Evolutionary conservation across 2,113 vertebrate genomes (phyloP).

Genomic region (Circaetus cinerascens): DNA sequence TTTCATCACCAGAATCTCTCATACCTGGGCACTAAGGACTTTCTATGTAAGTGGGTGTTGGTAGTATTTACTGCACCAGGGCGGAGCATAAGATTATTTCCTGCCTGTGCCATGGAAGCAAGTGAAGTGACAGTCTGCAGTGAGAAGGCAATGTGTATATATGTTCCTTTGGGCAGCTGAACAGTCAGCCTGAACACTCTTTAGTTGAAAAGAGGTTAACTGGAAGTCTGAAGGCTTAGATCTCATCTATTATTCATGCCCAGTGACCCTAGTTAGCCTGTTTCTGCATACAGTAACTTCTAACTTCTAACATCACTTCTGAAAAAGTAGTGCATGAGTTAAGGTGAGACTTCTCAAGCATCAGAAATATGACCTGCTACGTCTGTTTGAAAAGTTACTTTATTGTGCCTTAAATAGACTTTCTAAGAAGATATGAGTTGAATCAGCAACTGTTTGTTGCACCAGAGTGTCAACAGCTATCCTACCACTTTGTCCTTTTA

Average conservation of each 20-base stretch:
- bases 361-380: not conserved
- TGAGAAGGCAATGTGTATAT: not conserved
- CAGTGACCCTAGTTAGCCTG: not conserved
- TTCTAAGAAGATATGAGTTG: not conserved
- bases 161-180: not conserved
- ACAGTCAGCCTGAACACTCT: not conserved
- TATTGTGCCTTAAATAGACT: not conserved
- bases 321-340: not conserved
- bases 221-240: not conserved
- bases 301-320: not conserved
- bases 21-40: not conserved
- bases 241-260: not conserved
- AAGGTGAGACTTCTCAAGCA: not conserved
- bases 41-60: not conserved
- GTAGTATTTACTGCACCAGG: not conserved
- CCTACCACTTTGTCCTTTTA: not conserved
- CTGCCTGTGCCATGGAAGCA: not conserved
- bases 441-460: not conserved
- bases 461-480: not conserved
- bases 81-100: not conserved
- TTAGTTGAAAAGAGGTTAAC: not conserved
- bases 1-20: not conserved
- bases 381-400: not conserved
- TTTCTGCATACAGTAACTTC: not conserved
- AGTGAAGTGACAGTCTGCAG: not conserved